Evolutionary conservation across 2,797 vertebrate genomes (phyloP), one percentile per base, ranked within the genome.

Genomic region (Urocyon cinereoargenteus): DNA sequence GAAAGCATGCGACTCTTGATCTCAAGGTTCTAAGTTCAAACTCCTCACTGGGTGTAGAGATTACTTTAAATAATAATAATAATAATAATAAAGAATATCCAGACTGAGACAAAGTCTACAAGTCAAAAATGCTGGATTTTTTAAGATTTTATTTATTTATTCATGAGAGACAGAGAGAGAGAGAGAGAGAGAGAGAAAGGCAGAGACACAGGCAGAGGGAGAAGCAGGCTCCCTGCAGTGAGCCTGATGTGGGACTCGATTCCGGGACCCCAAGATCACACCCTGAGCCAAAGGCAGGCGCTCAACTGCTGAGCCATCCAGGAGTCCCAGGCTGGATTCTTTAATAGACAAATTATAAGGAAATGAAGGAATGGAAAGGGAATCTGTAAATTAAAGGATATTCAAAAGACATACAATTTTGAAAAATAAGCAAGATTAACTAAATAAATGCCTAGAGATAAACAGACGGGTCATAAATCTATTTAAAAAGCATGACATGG

Each of bases 321-420:
- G 40, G 40, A 45, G 40, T 45, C 40, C 40, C 7, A 3, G 6
- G 61, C 34, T 91, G 18, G 55, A 79, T 75, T 85, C 21, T 31
- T 93, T 86, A 82, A 78, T n/a, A 94, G 34, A 93, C 45, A 88
- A 87, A 51, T 81, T 86, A 62, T 90, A 94, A 96, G 40, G 75
- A 73, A 96, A 94, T 77, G 31, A 94, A 96, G 34, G 15, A 36
- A 93, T 19, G 18, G 6, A 40, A 40, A 34, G 31, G 7, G 31
- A 81, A 62, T 15, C 22, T 95, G 1, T 49, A 87, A 61, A 79
- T 14, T 79, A 79, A 89, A 83, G 92, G 78, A 89, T 40, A 94
- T 4, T 79, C 75, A 66, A 87, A 90, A 84, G 55, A 83, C 11
- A 11, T 18, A 51, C 19, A 49, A 70, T 85, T 91, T 85, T 85